Evolutionary conservation across 2,797 vertebrate genomes (phyloP).

Genomic region (Bradypodion ventrale): DNA sequence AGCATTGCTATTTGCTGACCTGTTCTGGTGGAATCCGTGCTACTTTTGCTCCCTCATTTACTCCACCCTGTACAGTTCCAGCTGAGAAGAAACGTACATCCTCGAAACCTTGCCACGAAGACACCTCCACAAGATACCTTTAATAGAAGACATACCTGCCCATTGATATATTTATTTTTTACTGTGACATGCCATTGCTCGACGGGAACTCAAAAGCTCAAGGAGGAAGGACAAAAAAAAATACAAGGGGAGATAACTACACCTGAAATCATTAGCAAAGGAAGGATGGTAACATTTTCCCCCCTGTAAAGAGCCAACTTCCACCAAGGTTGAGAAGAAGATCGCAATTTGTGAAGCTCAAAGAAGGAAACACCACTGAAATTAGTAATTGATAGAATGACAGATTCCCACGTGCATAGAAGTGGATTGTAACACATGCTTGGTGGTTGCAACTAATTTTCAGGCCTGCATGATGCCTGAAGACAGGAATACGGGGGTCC

Average conservation of each 20-base stretch:
- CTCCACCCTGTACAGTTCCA: slow-evolving; percentile 44
- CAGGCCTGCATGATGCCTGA: slow-evolving; percentile 81
- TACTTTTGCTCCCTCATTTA: slow-evolving; percentile 22
- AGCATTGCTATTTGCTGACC: slow-evolving; percentile 54
- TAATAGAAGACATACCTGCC: slow-evolving; percentile 58
- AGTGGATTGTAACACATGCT: slow-evolving; percentile 60
- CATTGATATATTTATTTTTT: slow-evolving; percentile 64
- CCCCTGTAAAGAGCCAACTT: slow-evolving; percentile 35
- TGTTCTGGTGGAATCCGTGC: slow-evolving; percentile 63
- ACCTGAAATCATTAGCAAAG: slow-evolving; percentile 48
- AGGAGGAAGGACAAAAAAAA: slow-evolving; percentile 39
- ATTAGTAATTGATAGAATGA: slow-evolving; percentile 49
- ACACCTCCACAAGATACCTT: slow-evolving; percentile 38
- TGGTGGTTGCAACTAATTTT: slow-evolving; percentile 31
- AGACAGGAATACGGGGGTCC: slow-evolving; percentile 74
- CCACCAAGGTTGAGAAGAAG: slow-evolving; percentile 51
- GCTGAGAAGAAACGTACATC: slow-evolving; percentile 61
- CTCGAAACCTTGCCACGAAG: background rate
- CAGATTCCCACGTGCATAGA: slow-evolving; percentile 32
- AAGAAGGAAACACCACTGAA: slow-evolving; percentile 39
- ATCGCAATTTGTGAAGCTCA: slow-evolving; percentile 30
- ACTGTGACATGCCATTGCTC: slow-evolving; percentile 65
- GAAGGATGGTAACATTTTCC: slow-evolving; percentile 42
- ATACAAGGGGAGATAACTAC: slow-evolving; percentile 47
- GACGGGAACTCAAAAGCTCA: slow-evolving; percentile 58